These are phyloP conservation scores for Anticlea derivata DNA, from an alignment of 2,888 invertebrate genomes.

Conservation along the genomic window DNA sequence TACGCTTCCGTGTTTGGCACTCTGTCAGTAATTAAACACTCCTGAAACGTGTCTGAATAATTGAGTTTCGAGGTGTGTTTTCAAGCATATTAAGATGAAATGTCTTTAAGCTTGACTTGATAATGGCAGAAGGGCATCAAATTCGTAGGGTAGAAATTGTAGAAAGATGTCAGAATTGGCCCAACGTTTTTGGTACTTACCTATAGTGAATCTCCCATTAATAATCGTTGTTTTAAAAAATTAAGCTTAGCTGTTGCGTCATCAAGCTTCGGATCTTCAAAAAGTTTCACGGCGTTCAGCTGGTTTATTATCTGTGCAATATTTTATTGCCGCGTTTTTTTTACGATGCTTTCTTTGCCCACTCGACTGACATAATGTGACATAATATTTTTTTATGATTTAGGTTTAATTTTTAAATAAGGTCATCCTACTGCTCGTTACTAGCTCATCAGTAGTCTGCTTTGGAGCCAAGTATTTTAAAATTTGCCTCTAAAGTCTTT, in stretches of 20 bases:
- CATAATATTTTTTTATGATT: background rate
- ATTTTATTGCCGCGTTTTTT: conserved; percentile 41
- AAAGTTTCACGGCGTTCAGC: conserved; percentile 43
- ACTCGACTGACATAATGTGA: background rate
- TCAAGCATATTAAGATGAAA: conserved; percentile 24
- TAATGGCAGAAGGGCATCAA: conserved; percentile 6
- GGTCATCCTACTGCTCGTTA: background rate
- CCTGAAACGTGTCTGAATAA: conserved; percentile 31
- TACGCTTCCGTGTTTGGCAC: conserved; percentile 9
- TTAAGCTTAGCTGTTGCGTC: no score
- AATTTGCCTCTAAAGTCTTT: conserved; percentile 1
- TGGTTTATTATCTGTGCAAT: conserved; percentile 44
- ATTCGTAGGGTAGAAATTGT: background rate
- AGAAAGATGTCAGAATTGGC: background rate
- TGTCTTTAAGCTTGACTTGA: conserved; percentile 12
- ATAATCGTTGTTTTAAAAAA: no score
- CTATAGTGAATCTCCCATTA: background rate
- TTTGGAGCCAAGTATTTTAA: conserved; percentile 1
- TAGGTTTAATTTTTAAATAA: background rate
- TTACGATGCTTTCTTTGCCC: conserved; percentile 35
- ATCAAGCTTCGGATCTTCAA: no score
- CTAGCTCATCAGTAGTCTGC: no score
- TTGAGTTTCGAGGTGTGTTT: conserved; percentile 26
- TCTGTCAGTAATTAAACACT: conserved; percentile 36
- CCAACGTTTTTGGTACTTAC: background rate